These are phyloP conservation scores for Zeugodacus cucurbitae DNA, from an alignment of 1,140 invertebrate species.

Conservation along the genomic window DNA sequence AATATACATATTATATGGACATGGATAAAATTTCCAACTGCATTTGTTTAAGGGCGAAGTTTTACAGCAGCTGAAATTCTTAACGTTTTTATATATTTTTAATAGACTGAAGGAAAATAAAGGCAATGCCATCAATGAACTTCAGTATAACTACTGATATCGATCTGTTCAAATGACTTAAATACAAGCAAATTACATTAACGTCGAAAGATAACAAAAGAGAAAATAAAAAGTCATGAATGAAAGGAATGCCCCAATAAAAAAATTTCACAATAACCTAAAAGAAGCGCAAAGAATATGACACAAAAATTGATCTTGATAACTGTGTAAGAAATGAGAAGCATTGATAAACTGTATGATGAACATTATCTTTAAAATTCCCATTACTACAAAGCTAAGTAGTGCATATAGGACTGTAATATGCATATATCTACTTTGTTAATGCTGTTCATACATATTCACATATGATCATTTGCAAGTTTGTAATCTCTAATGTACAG, in stretches of 20 bases:
- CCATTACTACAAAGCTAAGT: not conserved
- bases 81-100: not conserved
- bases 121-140: constrained; percentile 5
- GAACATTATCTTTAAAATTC: not conserved
- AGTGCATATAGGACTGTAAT: not conserved
- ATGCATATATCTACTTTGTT: not conserved
- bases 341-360: not conserved
- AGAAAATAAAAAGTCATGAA: not conserved
- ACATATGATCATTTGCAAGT: not conserved
- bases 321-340: not conserved
- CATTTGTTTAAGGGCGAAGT: not conserved
- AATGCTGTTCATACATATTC: not conserved
- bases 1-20: not conserved
- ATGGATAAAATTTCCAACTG: not conserved
- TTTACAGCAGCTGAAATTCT: not conserved
- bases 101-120: not conserved
- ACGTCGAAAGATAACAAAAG: not conserved
- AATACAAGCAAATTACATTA: constrained; percentile 29
- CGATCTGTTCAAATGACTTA: constrained; percentile 11
- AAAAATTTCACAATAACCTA: not conserved
- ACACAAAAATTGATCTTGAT: not conserved
- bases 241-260: not conserved
- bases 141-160: not conserved
- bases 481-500: no score
- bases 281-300: not conserved